Evolutionary conservation across 2,113 vertebrate genomes (phyloP).

Genomic region (Orycteropus afer): DNA sequence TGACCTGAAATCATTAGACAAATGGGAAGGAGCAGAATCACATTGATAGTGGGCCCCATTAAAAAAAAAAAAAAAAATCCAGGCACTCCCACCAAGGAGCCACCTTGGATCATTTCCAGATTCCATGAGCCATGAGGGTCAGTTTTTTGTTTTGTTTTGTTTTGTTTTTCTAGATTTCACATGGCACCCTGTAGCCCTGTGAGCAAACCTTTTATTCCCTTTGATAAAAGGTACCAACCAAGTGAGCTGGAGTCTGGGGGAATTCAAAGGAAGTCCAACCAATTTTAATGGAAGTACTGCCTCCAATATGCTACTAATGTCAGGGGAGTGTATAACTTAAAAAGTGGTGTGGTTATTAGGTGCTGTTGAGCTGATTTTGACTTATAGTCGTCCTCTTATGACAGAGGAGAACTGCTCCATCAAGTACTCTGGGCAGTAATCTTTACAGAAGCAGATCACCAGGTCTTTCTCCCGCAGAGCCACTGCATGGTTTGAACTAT

Average conservation of each 20-base stretch:
- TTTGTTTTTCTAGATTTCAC: neutral
- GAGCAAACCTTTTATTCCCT: neutral
- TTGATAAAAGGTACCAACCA: neutral
- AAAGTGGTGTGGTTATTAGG: neutral
- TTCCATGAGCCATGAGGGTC: neutral
- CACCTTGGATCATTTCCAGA: neutral
- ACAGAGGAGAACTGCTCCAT: neutral
- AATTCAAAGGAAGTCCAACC: neutral
- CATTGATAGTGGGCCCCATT: neutral
- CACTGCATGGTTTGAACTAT: neutral
- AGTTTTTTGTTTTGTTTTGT: too few relatives aligned
- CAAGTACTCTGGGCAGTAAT: neutral
- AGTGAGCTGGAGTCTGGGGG: neutral
- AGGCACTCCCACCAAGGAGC: neutral
- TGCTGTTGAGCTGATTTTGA: neutral
- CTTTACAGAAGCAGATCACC: neutral
- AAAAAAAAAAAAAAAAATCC: too few relatives aligned
- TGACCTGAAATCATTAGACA: neutral
- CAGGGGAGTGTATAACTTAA: neutral
- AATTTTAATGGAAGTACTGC: neutral
- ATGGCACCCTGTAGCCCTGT: neutral
- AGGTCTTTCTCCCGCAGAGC: neutral
- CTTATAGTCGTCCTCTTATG: neutral
- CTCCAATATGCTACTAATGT: conserved; percentile 9
- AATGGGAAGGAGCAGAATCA: neutral